Conservation (phyloP, 2,888 invertebrate species). For the Altica lythri region DNA sequence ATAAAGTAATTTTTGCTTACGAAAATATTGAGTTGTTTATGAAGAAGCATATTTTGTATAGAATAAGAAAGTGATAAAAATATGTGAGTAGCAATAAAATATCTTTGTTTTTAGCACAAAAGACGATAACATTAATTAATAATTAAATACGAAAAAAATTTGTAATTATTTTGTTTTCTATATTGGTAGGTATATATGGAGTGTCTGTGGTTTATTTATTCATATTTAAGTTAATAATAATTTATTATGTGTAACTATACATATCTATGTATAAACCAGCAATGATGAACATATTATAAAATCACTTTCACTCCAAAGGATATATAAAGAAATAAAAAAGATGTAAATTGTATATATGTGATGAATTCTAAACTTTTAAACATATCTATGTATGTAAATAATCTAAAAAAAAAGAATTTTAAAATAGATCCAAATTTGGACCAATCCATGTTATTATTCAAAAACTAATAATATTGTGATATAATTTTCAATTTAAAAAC, state of each 20-base stretch:
- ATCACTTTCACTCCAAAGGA: no score
- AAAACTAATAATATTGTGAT: constrained; percentile 38
- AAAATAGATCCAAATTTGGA: constrained; percentile 35
- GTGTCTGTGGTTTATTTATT: no score
- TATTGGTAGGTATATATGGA: no score
- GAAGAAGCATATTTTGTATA: no score
- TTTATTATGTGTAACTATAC: no score
- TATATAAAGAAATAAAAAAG: no score
- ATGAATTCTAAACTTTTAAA: constrained; percentile 19
- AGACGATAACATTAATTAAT: not conserved
- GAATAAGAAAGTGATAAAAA: not conserved
- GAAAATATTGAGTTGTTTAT: no score
- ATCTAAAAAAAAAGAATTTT: constrained; percentile 15
- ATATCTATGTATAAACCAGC: no score
- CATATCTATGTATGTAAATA: constrained; percentile 28
- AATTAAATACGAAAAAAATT: not conserved
- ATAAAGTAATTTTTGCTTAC: no score
- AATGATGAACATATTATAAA: not conserved
- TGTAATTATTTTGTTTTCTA: not conserved
- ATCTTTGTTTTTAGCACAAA: not conserved
- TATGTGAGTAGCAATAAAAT: constrained; percentile 1
- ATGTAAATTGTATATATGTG: constrained; percentile 21
- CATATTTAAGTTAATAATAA: no score
- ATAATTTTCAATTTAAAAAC: constrained; percentile 21
- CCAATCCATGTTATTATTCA: constrained; percentile 35